A percentile compares a stretch with the other conserved stretches of the same genome.
These are phyloP conservation scores for Ctenomys sociabilis DNA, from an alignment of 2,113 vertebrate genomes.

Conservation along the genomic window DNA sequence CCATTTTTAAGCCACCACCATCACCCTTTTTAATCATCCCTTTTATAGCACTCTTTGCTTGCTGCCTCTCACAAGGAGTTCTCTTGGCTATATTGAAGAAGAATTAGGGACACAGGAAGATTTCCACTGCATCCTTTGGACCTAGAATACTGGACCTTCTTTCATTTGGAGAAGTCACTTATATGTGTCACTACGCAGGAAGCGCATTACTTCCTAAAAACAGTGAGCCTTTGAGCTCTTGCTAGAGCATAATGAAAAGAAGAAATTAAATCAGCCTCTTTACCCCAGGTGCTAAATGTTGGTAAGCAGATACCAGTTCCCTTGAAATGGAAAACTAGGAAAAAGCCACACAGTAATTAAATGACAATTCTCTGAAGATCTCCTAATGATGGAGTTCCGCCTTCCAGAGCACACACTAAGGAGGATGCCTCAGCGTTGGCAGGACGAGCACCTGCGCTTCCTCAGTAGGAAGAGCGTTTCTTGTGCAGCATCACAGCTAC, in stretches of 20 bases:
- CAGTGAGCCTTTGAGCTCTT: not conserved
- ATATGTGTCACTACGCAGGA: not conserved
- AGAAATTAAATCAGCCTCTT: constrained; percentile 38
- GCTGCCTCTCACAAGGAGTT: not conserved
- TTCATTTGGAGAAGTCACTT: constrained; percentile 34
- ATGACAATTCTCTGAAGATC: not conserved
- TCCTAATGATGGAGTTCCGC: not conserved
- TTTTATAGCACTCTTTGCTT: constrained; percentile 9
- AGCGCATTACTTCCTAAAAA: not conserved
- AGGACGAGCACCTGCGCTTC: not conserved
- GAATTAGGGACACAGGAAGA: not conserved
- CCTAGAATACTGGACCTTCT: not conserved
- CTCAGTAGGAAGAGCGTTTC: not conserved
- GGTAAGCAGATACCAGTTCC: not conserved
- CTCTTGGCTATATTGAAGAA: not conserved
- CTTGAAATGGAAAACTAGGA: constrained; percentile 48
- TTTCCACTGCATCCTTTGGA: not conserved
- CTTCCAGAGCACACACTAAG: not conserved
- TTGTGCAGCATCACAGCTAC: not conserved
- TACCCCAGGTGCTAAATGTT: not conserved
- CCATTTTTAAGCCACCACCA: not conserved
- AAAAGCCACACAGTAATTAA: constrained; percentile 19
- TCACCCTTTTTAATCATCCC: not conserved
- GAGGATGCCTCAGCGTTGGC: not conserved
- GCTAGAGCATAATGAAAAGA: not conserved